Base-by-base conservation (phyloP, 2,888 invertebrate genomes). In the Parochlus steinenii region DNA sequence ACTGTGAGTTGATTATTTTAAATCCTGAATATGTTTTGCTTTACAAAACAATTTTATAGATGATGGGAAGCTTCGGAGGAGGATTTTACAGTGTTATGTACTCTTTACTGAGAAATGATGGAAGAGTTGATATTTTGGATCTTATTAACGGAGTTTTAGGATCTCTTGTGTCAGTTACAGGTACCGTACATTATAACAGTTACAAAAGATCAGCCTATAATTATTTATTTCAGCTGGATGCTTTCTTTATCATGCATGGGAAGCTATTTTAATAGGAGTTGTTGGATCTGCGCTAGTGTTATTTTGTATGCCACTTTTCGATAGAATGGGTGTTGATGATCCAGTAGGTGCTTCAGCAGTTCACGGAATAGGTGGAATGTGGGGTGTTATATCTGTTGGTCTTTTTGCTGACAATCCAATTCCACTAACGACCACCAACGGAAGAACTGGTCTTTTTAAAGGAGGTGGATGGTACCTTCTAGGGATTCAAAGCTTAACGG, bases 1-100 rank as follows among this genome's bases (percentile, higher is more conserved):
- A 90, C 90, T 0, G 81, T 90, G 72, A 75, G 87, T 64, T 76
- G 82, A 0, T 86, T 86, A 0, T 86, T 90, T 52, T 87, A 89
- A 0, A n/a, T n/a, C n/a, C n/a, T n/a, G n/a, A n/a, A n/a, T 73
- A 14, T 48, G 55, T 1, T n/a, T n/a, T n/a, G n/a, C n/a, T n/a
- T n/a, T n/a, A n/a, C n/a, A n/a, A n/a, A n/a, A n/a, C n/a, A n/a
- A n/a, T n/a, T n/a, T n/a, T n/a, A n/a, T n/a, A n/a, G n/a, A n/a
- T n/a, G n/a, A n/a, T n/a, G n/a, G n/a, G n/a, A n/a, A n/a, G n/a
- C n/a, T n/a, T n/a, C n/a, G 10, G 17, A 14, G 26, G 28, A 28
- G 35, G 18, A 15, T 20, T 37, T 35, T 10, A 5, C 27, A 11
- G 27, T 49, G 50, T 12, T 47, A 67, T 69, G 4, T 80, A 68